These are phyloP conservation scores for Sciurus carolinensis DNA, from an alignment of 2,797 vertebrate species.

Conservation along the genomic window DNA sequence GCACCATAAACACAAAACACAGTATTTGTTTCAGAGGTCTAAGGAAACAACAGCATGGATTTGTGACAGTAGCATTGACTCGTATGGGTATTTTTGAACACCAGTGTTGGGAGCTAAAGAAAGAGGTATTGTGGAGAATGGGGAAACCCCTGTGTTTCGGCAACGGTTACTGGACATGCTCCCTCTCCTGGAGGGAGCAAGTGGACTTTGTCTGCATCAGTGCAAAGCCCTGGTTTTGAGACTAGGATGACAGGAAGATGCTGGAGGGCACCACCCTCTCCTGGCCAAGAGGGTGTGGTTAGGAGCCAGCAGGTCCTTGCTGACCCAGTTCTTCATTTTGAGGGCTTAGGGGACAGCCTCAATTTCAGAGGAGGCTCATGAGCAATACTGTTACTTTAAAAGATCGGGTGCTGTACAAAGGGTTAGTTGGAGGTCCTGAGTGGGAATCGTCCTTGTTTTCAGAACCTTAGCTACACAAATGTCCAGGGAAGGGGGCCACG, in stretches of 20 bases:
- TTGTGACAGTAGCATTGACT: background rate
- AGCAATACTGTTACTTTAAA: background rate
- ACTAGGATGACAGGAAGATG: background rate
- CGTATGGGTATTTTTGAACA: background rate
- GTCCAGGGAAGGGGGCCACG: background rate
- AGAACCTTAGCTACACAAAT: background rate
- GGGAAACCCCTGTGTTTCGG: background rate
- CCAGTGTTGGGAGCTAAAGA: background rate
- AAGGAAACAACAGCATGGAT: background rate
- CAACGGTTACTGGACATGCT: background rate
- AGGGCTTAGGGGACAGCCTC: background rate
- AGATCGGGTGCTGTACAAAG: background rate
- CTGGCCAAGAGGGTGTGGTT: background rate
- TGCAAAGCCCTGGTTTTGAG: background rate
- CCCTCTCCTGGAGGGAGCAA: background rate
- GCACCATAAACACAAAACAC: background rate
- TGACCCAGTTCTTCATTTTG: background rate
- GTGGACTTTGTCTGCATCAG: background rate
- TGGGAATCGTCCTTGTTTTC: background rate
- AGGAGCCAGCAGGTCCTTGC: background rate
- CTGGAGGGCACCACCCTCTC: background rate
- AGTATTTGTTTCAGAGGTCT: background rate
- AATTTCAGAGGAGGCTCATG: background rate
- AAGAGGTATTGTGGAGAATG: background rate
- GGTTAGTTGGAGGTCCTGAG: background rate